Conservation (phyloP, 2,113 vertebrate genomes). For the Eurypyga helias region DNA sequence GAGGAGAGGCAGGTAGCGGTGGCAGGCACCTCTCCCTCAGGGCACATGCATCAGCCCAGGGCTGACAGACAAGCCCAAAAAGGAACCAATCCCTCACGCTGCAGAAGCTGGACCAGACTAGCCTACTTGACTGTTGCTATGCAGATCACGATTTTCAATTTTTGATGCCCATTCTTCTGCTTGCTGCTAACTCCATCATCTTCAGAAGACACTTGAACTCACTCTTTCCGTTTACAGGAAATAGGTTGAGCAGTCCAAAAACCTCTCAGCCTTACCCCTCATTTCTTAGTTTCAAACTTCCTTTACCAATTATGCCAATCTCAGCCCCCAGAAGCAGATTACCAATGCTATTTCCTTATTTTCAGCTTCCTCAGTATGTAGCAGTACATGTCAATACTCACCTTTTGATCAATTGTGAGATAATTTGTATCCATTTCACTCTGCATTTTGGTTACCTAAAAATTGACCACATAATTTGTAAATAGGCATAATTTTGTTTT, state of each 20-base stretch:
- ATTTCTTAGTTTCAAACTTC: not conserved
- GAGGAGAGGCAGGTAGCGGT: too few species aligned
- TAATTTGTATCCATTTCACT: not conserved
- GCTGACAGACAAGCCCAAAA: not conserved
- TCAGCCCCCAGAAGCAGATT: not conserved
- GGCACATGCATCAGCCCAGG: rapidly evolving
- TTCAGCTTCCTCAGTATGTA: not conserved
- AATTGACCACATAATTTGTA: not conserved
- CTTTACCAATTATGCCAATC: not conserved
- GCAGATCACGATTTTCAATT: not conserved
- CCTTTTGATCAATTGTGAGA: not conserved
- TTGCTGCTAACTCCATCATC: not conserved
- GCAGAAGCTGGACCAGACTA: not conserved
- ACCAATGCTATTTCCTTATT: not conserved
- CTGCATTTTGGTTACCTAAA: not conserved
- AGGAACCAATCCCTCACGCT: not conserved
- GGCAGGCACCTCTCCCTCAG: rapidly evolving
- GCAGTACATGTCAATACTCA: not conserved
- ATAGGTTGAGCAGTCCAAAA: not conserved
- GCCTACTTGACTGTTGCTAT: too few species aligned
- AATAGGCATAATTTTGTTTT: not conserved
- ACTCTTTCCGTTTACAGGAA: not conserved
- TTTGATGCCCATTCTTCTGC: not conserved
- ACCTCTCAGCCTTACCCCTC: not conserved
- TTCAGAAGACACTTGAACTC: not conserved